Conservation (phyloP, 2,113 vertebrate genomes). For the Cnemophilus loriae region DNA sequence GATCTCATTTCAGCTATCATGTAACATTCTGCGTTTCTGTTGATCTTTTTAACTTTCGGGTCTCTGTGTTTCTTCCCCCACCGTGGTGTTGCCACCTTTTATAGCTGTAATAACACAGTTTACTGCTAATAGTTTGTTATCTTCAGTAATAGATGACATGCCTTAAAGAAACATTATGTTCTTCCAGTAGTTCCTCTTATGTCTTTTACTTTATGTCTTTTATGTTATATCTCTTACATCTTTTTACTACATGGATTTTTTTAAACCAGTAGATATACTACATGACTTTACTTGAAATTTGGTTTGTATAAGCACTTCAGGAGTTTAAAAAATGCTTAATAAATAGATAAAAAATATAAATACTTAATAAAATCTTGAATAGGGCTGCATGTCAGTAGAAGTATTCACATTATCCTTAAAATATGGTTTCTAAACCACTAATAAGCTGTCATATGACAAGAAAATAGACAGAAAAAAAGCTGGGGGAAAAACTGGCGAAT, state of each 20-base stretch:
- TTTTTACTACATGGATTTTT: background rate
- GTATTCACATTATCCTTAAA: background rate
- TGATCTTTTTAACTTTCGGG: slow-evolving; percentile 63
- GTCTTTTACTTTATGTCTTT: background rate
- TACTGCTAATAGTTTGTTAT: slow-evolving; percentile 43
- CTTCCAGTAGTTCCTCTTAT: background rate
- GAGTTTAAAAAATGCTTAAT: background rate
- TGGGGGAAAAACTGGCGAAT: background rate
- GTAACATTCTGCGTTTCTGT: slow-evolving; percentile 49
- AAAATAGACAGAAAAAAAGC: background rate
- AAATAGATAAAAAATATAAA: background rate
- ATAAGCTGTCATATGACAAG: background rate
- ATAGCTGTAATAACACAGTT: slow-evolving; percentile 57
- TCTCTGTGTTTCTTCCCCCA: slow-evolving; percentile 59
- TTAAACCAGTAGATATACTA: background rate
- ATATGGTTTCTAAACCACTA: background rate
- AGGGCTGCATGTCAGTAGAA: background rate
- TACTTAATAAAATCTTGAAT: background rate
- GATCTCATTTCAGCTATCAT: slow-evolving; percentile 60
- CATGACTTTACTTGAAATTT: background rate
- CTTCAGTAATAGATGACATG: background rate
- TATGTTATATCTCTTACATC: background rate
- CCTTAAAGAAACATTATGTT: background rate
- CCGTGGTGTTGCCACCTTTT: slow-evolving; percentile 50
- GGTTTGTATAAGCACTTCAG: background rate